A percentile compares a stretch with the other conserved stretches of the same genome.
phyloP scores from a whole-genome alignment of 2,113 vertebrate genomes.

The Rhizomys pruinosus region DNA sequence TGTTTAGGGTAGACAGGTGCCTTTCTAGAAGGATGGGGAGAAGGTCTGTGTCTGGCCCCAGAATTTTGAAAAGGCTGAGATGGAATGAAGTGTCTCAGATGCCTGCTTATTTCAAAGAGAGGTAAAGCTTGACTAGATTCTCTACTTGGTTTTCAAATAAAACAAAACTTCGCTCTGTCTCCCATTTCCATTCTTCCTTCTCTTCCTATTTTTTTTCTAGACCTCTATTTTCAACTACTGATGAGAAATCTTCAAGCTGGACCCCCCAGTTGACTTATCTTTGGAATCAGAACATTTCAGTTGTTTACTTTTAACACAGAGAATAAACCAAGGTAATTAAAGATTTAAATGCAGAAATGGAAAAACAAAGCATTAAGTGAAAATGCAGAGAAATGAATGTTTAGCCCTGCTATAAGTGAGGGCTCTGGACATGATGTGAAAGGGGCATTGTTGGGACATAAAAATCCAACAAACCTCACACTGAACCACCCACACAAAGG shows the following conservation, averaged over 20 bases:
- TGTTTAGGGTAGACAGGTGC: not conserved
- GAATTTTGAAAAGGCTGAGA: not conserved
- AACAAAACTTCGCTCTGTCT: not conserved
- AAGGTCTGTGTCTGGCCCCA: not conserved
- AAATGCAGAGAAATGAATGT: constrained; percentile 20
- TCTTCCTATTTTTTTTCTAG: not conserved
- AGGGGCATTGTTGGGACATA: not conserved
- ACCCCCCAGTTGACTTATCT: not conserved
- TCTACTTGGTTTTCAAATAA: constrained; percentile 12
- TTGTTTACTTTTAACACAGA: not conserved
- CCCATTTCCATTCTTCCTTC: not conserved
- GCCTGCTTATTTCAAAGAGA: constrained; percentile 31
- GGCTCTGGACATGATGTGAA: not conserved
- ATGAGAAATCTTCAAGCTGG: constrained; percentile 29
- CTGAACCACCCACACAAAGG: constrained; percentile 5
- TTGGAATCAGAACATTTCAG: not conserved
- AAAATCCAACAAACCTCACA: not conserved
- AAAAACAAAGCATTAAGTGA: constrained; percentile 1
- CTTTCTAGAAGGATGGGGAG: not conserved
- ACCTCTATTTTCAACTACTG: not conserved
- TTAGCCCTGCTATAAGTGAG: not conserved
- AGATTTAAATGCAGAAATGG: constrained; percentile 27
- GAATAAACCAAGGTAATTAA: constrained; percentile 21
- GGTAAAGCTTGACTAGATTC: constrained; percentile 10
- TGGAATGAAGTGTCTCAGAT: not conserved